Base-by-base conservation (phyloP, 2,888 invertebrate species). In the Agapostemon virescens region DNA sequence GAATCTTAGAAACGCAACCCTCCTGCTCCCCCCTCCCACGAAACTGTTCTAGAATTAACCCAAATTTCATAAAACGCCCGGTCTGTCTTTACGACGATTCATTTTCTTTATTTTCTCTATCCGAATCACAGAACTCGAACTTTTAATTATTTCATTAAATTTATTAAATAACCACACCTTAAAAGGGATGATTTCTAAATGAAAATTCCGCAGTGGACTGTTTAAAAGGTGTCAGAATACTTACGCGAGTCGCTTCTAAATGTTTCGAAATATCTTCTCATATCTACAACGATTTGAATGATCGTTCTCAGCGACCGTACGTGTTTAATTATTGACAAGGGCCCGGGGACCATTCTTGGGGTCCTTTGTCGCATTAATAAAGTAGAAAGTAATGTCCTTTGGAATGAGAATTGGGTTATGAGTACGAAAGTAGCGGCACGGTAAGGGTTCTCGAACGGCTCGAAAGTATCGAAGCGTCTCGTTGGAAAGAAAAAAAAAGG, bases 401-500 rank as follows among this genome's bases (percentile, higher is more conserved):
- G 38, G 67, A 61, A 74, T 69, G 38, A 61, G 72, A 81, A 78
- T 83, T 81, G 72, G 81, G 81, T 83, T 83, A 83, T 78, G 74
- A 69, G 74, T 64, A 36, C 66, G 69, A 77, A 71, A 52, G 71
- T 55, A 49, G n/a, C 49, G 66, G n/a, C n/a, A 64, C 15, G 69
- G 76, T 49, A 64, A 72, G 58, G 63, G 55, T 69, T 49, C 66
- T 67, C 49, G 69, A 70, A 81, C 70, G 69, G 52, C 61, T 77
- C 33, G 70, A 74, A 69, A 77, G 81, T 81, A 81, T 81, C 82
- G 82, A 75, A 74, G 82, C 74, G 81, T 81, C 71, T 83, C 78
- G 71, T 55, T 73, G 82, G 82, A 78, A 40, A 40, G 40, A 40
- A 55, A 81, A 78, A 81, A 81, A 74, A 69, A 64, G 76, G 71